phyloP scores from a whole-genome alignment of 2,113 vertebrate species.

The Hippopotamus amphibius region DNA sequence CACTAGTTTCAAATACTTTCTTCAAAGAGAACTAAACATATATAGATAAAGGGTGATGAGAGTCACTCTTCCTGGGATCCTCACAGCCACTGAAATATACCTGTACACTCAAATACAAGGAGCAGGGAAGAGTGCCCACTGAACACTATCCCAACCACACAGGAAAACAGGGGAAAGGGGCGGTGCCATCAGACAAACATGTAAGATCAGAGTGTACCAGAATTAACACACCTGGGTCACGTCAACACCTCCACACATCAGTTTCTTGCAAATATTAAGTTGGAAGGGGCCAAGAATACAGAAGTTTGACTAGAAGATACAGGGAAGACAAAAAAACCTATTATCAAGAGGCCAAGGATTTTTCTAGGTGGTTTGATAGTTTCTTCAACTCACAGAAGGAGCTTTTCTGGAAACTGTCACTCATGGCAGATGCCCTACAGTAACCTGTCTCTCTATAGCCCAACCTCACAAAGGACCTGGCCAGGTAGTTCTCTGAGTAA shows the following conservation, averaged over 20 bases:
- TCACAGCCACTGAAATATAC: background rate
- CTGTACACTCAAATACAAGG: background rate
- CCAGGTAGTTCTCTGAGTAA: background rate
- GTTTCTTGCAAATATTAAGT: background rate
- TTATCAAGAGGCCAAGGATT: background rate
- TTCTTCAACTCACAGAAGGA: conserved; percentile 43
- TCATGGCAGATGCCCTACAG: background rate
- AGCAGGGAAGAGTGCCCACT: background rate
- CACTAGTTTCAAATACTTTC: background rate
- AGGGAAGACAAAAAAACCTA: background rate
- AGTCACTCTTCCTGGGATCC: background rate
- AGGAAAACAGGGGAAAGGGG: background rate
- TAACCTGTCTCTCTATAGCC: background rate
- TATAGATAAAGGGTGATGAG: background rate
- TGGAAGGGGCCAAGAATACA: background rate
- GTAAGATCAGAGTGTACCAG: background rate
- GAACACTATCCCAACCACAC: background rate
- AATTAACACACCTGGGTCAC: background rate
- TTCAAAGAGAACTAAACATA: background rate
- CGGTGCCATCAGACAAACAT: background rate
- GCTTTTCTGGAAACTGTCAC: conserved; percentile 32
- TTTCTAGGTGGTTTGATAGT: background rate
- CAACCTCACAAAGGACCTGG: background rate
- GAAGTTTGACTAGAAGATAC: background rate
- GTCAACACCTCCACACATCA: background rate